Evolutionary conservation across 1,140 invertebrate species (phyloP).

Genomic region (Luehdorfia chinensis): DNA sequence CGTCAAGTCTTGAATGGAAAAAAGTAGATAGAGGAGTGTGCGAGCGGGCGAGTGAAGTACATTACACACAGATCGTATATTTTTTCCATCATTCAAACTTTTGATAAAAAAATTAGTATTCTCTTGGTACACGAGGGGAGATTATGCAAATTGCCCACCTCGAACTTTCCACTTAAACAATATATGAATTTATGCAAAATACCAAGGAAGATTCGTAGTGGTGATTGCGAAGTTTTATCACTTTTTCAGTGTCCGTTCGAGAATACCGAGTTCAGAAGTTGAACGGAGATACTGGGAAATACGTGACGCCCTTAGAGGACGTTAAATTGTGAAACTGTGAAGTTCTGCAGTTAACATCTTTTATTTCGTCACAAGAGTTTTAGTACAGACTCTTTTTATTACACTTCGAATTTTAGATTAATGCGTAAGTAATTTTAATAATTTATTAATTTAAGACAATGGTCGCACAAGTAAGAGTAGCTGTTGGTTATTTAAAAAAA

Average conservation of each 20-base stretch:
- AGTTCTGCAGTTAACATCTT: too few relatives aligned
- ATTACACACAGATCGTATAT: too few relatives aligned
- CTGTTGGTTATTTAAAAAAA: too few relatives aligned
- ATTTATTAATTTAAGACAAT: too few relatives aligned
- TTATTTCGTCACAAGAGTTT: too few relatives aligned
- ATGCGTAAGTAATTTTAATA: too few relatives aligned
- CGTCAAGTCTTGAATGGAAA: too few relatives aligned
- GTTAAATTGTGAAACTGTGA: background rate
- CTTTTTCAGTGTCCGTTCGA: conserved; percentile 20
- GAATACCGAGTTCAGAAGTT: background rate
- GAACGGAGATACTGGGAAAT: background rate
- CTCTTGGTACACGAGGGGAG: conserved; percentile 11
- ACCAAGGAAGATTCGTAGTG: conserved; percentile 11
- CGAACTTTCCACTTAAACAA: conserved; percentile 33
- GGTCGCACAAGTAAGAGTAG: too few relatives aligned
- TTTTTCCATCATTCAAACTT: background rate
- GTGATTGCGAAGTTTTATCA: conserved; percentile 22
- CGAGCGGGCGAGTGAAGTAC: too few relatives aligned
- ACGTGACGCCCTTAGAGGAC: conserved; percentile 9
- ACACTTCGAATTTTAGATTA: too few relatives aligned
- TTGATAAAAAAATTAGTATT: conserved; percentile 26
- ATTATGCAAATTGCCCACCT: conserved; percentile 27
- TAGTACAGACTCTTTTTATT: too few relatives aligned
- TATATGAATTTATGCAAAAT: conserved; percentile 39
- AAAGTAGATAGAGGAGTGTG: too few relatives aligned